These are phyloP conservation scores for Macrotrachela quadricornifera DNA, from an alignment of 1,140 invertebrate species.

Conservation along the genomic window DNA sequence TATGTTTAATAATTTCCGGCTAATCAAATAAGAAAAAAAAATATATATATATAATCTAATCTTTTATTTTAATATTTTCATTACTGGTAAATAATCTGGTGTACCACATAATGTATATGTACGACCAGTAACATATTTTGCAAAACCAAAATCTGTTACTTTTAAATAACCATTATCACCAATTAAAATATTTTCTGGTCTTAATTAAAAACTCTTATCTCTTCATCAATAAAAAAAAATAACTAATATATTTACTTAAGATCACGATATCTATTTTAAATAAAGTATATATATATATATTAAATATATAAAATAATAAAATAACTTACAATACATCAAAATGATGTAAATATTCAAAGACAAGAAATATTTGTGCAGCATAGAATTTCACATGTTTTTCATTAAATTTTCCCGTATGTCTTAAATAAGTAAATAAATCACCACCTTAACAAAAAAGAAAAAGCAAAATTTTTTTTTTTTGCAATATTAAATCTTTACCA, in stretches of 20 bases:
- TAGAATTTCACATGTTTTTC: constrained; percentile 70
- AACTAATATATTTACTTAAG: constrained; percentile 1
- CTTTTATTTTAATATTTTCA: too few relatives aligned
- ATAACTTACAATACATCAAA: constrained; percentile 20
- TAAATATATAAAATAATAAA: too few relatives aligned
- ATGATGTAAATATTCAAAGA: constrained; percentile 74
- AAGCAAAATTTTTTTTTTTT: too few relatives aligned
- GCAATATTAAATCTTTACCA: constrained; percentile 30
- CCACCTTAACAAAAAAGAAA: constrained; percentile 39
- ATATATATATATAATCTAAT: too few relatives aligned
- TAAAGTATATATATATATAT: too few relatives aligned
- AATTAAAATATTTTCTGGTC: constrained; percentile 11
- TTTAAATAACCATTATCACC: constrained; percentile 8
- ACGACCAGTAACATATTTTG: constrained; percentile 13
- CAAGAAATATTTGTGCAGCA: constrained; percentile 72
- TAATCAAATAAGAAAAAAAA: too few relatives aligned
- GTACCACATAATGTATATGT: constrained; percentile 15
- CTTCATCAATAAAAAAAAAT: too few relatives aligned
- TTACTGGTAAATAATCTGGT: constrained; percentile 10
- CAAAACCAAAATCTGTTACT: constrained; percentile 16
- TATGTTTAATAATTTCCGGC: constrained; percentile 1
- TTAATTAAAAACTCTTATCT: too few relatives aligned
- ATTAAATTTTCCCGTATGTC: constrained; percentile 46
- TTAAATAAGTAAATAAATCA: constrained; percentile 92
- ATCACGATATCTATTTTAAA: constrained; percentile 10